These are phyloP conservation scores for Beaufortia kweichowensis DNA, from an alignment of 2,113 vertebrate species.

Conservation along the genomic window DNA sequence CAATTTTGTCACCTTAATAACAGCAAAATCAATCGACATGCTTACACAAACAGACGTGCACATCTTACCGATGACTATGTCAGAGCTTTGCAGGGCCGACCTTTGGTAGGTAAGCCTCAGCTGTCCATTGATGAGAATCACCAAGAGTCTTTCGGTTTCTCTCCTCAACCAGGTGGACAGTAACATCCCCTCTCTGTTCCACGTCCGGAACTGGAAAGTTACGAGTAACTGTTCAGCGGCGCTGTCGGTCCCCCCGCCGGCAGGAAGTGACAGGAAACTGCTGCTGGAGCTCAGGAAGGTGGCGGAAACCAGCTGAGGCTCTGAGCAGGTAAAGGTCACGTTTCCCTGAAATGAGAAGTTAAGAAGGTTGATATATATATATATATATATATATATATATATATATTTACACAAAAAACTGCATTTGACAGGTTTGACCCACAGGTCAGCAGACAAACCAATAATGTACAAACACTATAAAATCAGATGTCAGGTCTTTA, in stretches of 20 bases:
- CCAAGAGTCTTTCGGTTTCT: slow-evolving; percentile 70
- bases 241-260: slow-evolving; percentile 47
- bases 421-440: not conserved
- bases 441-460: not conserved
- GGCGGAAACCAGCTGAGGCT: slow-evolving; percentile 77
- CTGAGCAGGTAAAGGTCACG: slow-evolving; percentile 83
- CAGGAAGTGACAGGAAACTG: slow-evolving; percentile 77
- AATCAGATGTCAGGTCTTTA: slow-evolving; percentile 35
- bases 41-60: slow-evolving; percentile 6
- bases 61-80: slow-evolving; percentile 77
- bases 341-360: slow-evolving; percentile 76
- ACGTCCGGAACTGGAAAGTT: slow-evolving; percentile 83
- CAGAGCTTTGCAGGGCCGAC: slow-evolving; percentile 63
- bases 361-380: too few species aligned
- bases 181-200: slow-evolving; percentile 81
- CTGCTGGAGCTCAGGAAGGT: slow-evolving; percentile 75
- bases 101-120: slow-evolving; percentile 74
- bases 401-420: too few species aligned
- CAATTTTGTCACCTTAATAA: too few species aligned
- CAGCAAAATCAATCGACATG: not conserved
- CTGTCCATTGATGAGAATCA: slow-evolving; percentile 71
- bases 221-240: slow-evolving; percentile 75
- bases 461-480: not conserved
- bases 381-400: too few species aligned
- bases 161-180: slow-evolving; percentile 73